phyloP scores from a whole-genome alignment of 2,888 invertebrate genomes.

The Pyralis farinalis region DNA sequence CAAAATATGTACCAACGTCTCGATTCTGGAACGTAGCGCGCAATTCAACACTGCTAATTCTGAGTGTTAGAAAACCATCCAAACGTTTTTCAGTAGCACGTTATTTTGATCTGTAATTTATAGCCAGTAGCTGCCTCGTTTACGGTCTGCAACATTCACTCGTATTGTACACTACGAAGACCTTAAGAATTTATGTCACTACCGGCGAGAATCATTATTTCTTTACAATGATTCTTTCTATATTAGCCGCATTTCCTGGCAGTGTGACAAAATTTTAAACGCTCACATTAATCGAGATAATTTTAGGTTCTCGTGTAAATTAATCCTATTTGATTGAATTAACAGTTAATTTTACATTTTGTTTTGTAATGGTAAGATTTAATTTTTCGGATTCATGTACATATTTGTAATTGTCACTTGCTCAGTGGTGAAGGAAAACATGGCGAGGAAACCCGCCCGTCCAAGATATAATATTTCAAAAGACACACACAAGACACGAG shows the following conservation, averaged over 20 bases:
- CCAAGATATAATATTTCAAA: too few species aligned
- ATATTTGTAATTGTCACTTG: too few species aligned
- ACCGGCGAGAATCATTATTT: conserved; percentile 7
- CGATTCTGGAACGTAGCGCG: too few species aligned
- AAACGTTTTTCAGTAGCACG: background rate
- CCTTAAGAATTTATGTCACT: conserved; percentile 5
- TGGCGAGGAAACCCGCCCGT: too few species aligned
- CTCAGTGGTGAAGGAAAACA: too few species aligned
- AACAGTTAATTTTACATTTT: background rate
- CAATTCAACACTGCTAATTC: background rate
- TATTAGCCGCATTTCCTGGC: conserved; percentile 3
- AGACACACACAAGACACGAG: too few species aligned
- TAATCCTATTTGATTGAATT: conserved; percentile 2
- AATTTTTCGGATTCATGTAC: too few species aligned
- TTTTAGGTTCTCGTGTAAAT: conserved; percentile 3
- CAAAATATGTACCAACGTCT: too few species aligned
- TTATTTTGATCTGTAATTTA: background rate
- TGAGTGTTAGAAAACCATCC: too few species aligned
- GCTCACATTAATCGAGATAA: conserved; percentile 8
- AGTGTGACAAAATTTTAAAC: conserved; percentile 8
- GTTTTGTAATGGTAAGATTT: too few species aligned
- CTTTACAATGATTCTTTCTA: conserved; percentile 7
- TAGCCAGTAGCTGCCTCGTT: background rate
- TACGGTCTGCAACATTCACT: background rate
- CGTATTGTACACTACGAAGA: background rate